Base-by-base conservation (phyloP, 92 coral and sea anemone genomes). In the Parazoanthus swiftii region DNA sequence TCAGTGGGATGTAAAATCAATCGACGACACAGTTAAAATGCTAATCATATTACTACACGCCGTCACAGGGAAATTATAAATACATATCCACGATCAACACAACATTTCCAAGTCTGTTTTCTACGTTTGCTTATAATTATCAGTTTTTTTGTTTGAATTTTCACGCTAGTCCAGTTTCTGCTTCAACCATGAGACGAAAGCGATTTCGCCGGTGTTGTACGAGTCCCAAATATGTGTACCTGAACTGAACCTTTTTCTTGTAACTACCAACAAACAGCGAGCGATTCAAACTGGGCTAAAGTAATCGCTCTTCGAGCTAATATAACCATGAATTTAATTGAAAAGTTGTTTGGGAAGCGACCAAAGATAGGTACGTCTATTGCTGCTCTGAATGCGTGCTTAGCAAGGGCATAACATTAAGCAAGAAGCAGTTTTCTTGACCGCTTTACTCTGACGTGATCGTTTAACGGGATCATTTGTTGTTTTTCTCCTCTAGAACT, bases 401-500 rank as follows among this genome's bases (percentile, higher is more conserved):
- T 54, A 13, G 18, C 76, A 29, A 1, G 38, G 15, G 39, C 25
- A 23, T n/a, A 9, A 29, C 16, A 33, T 72, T 72, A 33, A 0
- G 4, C 59, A 54, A 13, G 16, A 54, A 54, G 20, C 59, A 11
- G 59, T 54, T 54, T 54, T 54, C 59, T 54, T 54, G 59, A 13
- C 18, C 14, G 59, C 18, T 11, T 26, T 71, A 29, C 36, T 35
- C 26, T 63, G 70, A 18, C 70, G 70, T 63, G 70, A 63, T 63
- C 70, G 70, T n/a, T 48, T 6, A 38, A 59, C 48, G 6, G 10
- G 33, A 58, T 33, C 51, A 13, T 16, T 74, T 46, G 11, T 14
- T 43, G 25, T 74, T 89, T 29, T 35, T 72, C 70, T 70, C 73
- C 85, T 79, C 8, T 88, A 95, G 98, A 95, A 44, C 85, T 95